Conservation (phyloP, 1,140 invertebrate species). For the Orchestia grillus region DNA sequence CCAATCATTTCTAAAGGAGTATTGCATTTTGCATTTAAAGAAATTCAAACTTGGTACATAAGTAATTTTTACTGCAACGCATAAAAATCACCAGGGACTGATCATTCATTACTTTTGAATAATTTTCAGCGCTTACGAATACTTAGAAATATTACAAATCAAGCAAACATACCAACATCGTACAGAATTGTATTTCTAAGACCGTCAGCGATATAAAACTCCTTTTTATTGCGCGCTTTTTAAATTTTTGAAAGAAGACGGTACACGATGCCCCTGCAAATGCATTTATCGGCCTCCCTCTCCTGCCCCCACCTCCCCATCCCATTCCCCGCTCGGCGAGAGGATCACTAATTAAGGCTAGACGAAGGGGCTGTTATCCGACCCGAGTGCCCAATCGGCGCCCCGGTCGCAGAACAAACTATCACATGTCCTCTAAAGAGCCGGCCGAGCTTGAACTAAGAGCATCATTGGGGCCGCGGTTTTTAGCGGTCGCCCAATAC, state of each 20-base stretch:
- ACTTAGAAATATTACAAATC: too few relatives aligned
- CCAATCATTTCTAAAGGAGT: too few relatives aligned
- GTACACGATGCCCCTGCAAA: neutral
- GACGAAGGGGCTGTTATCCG: neutral
- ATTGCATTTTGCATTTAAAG: too few relatives aligned
- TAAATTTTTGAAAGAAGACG: neutral
- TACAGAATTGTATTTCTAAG: too few relatives aligned
- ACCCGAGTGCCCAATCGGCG: constrained; percentile 22
- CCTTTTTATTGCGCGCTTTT: neutral
- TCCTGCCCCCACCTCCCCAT: neutral
- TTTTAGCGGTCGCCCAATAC: constrained; percentile 42
- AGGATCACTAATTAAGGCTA: neutral
- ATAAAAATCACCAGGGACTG: too few relatives aligned
- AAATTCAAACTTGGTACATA: too few relatives aligned
- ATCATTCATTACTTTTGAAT: too few relatives aligned
- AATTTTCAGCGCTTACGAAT: too few relatives aligned
- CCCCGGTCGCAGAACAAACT: constrained; percentile 17
- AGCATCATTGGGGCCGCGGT: constrained; percentile 27
- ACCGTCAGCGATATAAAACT: too few relatives aligned
- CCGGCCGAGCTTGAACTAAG: constrained; percentile 11
- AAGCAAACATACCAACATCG: too few relatives aligned
- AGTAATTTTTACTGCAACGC: too few relatives aligned
- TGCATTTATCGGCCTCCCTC: neutral
- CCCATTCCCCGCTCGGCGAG: neutral
- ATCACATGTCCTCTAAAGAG: constrained; percentile 28